These are phyloP conservation scores for Eufriesea mexicana DNA, from an alignment of 1,140 invertebrate species.

Conservation along the genomic window DNA sequence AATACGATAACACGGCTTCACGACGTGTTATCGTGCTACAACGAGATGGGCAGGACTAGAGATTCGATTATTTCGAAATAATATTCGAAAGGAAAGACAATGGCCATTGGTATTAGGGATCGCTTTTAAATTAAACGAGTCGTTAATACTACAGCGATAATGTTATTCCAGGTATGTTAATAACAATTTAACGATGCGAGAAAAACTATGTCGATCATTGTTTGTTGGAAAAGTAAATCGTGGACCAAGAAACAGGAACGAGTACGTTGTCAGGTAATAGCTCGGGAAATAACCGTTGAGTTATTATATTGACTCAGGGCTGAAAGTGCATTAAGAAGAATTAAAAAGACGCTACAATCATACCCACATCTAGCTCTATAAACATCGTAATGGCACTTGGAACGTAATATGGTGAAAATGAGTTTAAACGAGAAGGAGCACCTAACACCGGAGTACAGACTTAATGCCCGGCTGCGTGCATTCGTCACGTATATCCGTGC, in stretches of 20 bases:
- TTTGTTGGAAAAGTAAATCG: background rate
- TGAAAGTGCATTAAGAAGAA: background rate
- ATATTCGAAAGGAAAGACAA: background rate
- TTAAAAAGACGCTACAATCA: background rate
- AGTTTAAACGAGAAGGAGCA: background rate
- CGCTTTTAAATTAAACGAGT: background rate
- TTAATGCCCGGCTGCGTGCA: background rate
- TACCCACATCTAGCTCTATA: background rate
- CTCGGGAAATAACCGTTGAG: background rate
- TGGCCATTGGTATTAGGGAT: background rate
- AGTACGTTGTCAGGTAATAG: too few relatives aligned
- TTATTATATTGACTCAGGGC: background rate
- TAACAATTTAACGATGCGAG: background rate
- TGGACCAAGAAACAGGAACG: background rate
- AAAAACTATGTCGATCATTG: background rate
- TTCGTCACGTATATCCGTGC: constrained; percentile 16
- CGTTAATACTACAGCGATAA: too few relatives aligned
- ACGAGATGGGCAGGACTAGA: too few relatives aligned
- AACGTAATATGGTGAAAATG: background rate
- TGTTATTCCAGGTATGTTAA: background rate
- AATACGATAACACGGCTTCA: background rate
- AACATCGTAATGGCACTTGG: background rate
- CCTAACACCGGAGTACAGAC: background rate
- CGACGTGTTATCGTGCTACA: background rate
- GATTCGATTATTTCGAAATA: background rate